Base-by-base conservation (phyloP, 1,140 invertebrate genomes). In the Drosophila yakuba region DNA sequence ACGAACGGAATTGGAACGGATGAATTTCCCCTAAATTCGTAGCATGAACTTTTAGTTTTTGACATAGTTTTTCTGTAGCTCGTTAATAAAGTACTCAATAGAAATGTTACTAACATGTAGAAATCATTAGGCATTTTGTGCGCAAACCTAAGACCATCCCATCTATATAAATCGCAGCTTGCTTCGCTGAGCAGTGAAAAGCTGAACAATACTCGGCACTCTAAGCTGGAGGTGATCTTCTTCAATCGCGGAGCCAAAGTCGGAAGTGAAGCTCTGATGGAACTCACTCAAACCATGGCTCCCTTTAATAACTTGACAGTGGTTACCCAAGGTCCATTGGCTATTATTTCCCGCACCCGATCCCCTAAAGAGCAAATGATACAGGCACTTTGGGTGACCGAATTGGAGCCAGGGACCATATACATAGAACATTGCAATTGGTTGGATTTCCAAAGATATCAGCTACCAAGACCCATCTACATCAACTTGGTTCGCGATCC, bases 171-270 rank as follows among this genome's bases (percentile, higher is more conserved):
- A 72, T 63, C 25, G 17, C 51, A 52, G 62, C 56, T 77, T 1
- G 28, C 57, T 4, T 56, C 74, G 14, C 44, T 92, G 8, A 84
- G 60, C n/a, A 93, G 91, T 80, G 56, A 92, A 75, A 39, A 79
- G 92, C 85, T 97, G 44, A 98, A 98, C 91, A 97, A 97, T 82
- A 97, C 97, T 0, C 93, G 93, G 10, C 93, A 95, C 51, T 95
- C 96, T 0, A 94, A 56, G 14, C 36, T 84, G 25, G 84, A 90
- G 20, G 78, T 90, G 14, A 17, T 91, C 4, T 97, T 98, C 93
- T 98, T 97, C 93, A 98, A 98, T 93, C 93, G 97, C 4, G 96
- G 97, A 5, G 97, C 97, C 4, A 98, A 98, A 93, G 96, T 97
- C 20, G 96, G 96, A 41, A 96, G 96, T 57, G 97, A 97, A 92